Evolutionary conservation across 2,113 vertebrate genomes (phyloP).

Genomic region (Meleagris gallopavo): DNA sequence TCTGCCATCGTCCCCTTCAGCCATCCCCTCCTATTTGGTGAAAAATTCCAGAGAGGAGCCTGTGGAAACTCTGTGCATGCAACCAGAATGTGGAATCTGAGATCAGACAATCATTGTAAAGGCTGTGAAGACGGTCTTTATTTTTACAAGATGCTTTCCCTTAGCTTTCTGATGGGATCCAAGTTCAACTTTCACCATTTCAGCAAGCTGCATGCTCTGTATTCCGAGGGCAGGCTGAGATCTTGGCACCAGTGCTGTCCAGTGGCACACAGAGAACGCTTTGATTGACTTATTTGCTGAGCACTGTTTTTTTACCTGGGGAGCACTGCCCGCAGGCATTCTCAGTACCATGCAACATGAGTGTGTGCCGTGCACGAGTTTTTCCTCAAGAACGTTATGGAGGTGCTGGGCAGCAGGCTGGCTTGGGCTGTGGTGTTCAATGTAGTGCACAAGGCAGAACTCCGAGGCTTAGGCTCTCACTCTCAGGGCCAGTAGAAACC

Average conservation of each 20-base stretch:
- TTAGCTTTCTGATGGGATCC: neutral
- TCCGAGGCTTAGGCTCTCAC: neutral
- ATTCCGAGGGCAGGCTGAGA: neutral
- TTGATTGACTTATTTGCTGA: constrained; percentile 36
- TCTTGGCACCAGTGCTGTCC: neutral
- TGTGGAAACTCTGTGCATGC: neutral
- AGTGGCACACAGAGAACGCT: neutral
- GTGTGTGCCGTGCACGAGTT: neutral
- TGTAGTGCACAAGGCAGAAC: neutral
- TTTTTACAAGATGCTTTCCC: neutral
- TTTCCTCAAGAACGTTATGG: neutral
- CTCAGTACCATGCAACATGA: neutral
- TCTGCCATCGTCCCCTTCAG: neutral
- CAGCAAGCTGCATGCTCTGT: neutral
- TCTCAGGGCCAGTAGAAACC: neutral
- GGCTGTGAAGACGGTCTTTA: neutral
- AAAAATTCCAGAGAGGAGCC: neutral
- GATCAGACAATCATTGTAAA: neutral
- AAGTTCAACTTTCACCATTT: neutral
- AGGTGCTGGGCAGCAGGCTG: neutral
- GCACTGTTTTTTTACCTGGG: neutral
- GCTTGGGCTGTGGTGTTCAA: accelerated
- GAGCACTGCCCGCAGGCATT: neutral
- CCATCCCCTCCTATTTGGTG: neutral
- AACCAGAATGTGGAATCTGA: neutral